Evolutionary conservation across 1,140 invertebrate genomes (phyloP), one percentile per base, ranked within the genome.

Genomic region (Hycleus cichorii): DNA sequence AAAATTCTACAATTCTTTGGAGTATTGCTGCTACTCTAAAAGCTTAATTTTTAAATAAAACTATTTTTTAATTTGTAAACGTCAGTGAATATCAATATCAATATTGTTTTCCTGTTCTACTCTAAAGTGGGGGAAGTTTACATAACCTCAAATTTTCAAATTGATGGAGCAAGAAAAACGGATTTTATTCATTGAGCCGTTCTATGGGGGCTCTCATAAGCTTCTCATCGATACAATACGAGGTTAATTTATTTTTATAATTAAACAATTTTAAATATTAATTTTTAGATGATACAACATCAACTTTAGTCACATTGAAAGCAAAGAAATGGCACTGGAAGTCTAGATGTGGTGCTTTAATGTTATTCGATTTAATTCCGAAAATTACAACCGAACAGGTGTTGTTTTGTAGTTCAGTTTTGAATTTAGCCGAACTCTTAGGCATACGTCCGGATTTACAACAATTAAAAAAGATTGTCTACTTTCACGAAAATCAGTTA

Each of bases 241-340:
- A 68, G 8, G 72, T 71, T 67, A 66, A 77, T 78, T 71, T 64
- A 45, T 51, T 43, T 32, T 49, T 24, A n/a, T 49, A 4, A 27
- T 9, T 0, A 18, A 24, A 54, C 10, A 40, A 47, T 39, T 59
- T 43, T 27, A 25, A 27, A 26, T 18, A 18, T 18, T 12, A 9
- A 12, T 51, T 25, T 44, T 32, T 27, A 46, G 67, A 64, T 58
- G 47, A 64, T 1, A 24, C 49, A 6, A 64, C 71, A 18, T 77
- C 74, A 50, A 72, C 75, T 52, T 67, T 86, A 7, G 74, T 80
- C 39, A 83, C 80, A 4, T 72, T 89, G 65, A 75, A 80, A 9
- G 81, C 81, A 4, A 89, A 88, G 67, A 90, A 90, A 69, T 90
- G 88, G 88, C 88, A 88, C 65, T 90, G 88, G 88, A 72, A 84